Conservation (phyloP, 2,888 invertebrate species). For the Erpobdella octoculata region DNA sequence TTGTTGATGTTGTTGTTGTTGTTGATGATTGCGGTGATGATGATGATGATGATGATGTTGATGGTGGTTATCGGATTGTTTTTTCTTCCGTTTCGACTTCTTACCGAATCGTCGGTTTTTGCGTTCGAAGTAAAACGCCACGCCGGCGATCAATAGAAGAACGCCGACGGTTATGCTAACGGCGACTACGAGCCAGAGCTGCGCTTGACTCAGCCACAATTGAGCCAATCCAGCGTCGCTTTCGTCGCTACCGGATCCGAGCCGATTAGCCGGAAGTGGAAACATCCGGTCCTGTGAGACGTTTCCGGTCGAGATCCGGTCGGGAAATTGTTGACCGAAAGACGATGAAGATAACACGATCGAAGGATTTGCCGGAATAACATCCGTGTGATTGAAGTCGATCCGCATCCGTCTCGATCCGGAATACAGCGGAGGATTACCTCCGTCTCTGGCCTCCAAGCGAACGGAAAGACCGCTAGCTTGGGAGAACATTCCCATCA, state of each 20-base stretch:
- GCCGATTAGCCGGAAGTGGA: background rate
- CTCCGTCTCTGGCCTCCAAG: background rate
- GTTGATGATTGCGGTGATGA: background rate
- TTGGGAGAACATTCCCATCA: background rate
- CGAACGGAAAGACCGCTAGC: background rate
- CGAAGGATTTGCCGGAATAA: background rate
- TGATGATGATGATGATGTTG: too few species aligned
- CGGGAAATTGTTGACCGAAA: background rate
- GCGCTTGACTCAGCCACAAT: background rate
- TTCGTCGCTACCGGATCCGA: too few species aligned
- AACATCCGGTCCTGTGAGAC: background rate
- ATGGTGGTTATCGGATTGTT: too few species aligned
- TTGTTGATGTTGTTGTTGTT: background rate
- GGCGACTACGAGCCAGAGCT: background rate
- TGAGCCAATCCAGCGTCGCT: too few species aligned
- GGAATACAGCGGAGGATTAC: background rate
- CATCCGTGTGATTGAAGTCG: background rate
- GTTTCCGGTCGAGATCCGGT: background rate
- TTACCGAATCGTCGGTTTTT: too few species aligned
- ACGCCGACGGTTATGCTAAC: background rate
- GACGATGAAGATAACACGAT: background rate
- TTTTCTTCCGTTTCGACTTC: too few species aligned
- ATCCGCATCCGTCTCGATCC: background rate
- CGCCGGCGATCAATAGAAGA: background rate
- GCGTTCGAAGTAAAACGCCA: too few species aligned